These are phyloP conservation scores for Conomelus anceps DNA, from an alignment of 2,888 invertebrate species.

Conservation along the genomic window DNA sequence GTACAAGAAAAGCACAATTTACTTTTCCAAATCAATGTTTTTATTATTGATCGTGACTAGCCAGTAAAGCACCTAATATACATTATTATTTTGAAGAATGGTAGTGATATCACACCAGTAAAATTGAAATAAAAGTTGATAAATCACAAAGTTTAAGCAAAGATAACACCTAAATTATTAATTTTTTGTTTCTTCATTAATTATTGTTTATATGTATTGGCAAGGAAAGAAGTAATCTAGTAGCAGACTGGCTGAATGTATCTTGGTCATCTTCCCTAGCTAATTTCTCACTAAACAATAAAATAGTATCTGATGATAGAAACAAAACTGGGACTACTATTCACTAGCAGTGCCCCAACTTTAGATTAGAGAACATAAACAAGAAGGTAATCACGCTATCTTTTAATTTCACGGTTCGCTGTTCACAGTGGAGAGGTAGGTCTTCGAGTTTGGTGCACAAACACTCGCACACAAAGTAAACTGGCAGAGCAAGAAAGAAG, in stretches of 20 bases:
- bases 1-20: too few relatives aligned
- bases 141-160: too few relatives aligned
- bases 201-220: too few relatives aligned
- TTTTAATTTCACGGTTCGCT: conserved; percentile 17
- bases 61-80: too few relatives aligned
- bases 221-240: neutral
- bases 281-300: conserved; percentile 5
- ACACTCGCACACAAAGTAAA: neutral
- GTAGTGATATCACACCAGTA: too few relatives aligned
- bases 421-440: neutral
- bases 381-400: conserved; percentile 1
- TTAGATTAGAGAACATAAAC: conserved; percentile 7
- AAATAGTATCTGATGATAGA: neutral
- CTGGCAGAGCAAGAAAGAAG: neutral
- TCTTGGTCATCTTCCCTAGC: neutral
- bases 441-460: neutral
- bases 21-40: too few relatives aligned
- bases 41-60: too few relatives aligned
- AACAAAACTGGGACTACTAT: neutral
- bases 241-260: neutral
- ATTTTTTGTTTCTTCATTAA: too few relatives aligned
- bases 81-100: too few relatives aligned
- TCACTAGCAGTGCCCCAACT: neutral
- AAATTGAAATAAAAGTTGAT: too few relatives aligned
- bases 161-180: too few relatives aligned